Base-by-base conservation (phyloP, 2,888 invertebrate species). In the Zaprionus lineosus region DNA sequence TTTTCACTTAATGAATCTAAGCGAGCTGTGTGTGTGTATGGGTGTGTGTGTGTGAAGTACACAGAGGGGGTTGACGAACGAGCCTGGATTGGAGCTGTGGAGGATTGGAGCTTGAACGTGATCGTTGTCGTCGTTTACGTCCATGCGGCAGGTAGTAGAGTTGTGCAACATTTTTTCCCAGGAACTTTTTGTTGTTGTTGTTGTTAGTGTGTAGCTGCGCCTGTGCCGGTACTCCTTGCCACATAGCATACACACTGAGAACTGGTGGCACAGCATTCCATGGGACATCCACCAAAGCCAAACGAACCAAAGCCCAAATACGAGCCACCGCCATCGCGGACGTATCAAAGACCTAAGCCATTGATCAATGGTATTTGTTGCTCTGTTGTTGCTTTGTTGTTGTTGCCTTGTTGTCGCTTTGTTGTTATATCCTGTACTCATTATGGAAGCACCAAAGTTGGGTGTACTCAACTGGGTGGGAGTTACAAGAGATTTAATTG, bases 161-260 rank as follows among this genome's bases (percentile, higher is more conserved):
- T 75, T 83, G 85, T 84, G 79, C 76, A 84, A 83, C 75, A 82
- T 84, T 82, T 84, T 82, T 82, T 82, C 81, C 81, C 81, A 82
- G 85, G 85, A 81, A 82, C 76, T 58, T 66, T 67, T 67, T 41
- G 37, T 53, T 43, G 19, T 55, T 55, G 39, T 44, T 33, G 43
- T 46, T 31, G 36, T 52, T 37, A 39, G 18, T 58, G 37, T 48
- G 24, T 37, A 56, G 59, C 44, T 57, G 43, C 5, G 34, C 34
- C 16, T 31, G 56, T 48, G 57, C 47, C 60, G 71, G 39, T 63
- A 48, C 81, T 83, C 61, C 84, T 70, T 74, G n/a, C n/a, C n/a
- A n/a, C n/a, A 70, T 69, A 61, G 78, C 64, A 69, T n/a, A 75
- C 77, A 73, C 63, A 79, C 63, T 58, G 68, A 63, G 79, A 82